A percentile compares a stretch with the other conserved stretches of the same genome.
Evolutionary conservation across 2,113 vertebrate genomes (phyloP).

Genomic region (Donacobius atricapilla): DNA sequence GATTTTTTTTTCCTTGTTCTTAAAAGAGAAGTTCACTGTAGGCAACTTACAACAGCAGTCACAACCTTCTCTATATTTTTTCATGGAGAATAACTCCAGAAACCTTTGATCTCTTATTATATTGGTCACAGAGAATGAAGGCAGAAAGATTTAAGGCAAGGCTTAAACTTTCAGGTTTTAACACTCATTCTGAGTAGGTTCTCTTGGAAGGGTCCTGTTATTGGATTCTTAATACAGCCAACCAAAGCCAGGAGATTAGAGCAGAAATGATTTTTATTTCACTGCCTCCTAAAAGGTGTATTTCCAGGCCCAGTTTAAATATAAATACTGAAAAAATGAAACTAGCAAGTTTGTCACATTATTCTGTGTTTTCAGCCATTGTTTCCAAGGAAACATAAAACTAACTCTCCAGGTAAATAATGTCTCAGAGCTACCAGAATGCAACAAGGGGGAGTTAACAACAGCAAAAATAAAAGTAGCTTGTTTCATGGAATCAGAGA

Average conservation of each 20-base stretch:
- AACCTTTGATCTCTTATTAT: not conserved
- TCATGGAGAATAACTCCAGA: not conserved
- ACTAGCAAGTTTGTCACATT: not conserved
- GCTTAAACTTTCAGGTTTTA: not conserved
- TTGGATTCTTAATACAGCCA: not conserved
- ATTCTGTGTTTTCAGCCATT: not conserved
- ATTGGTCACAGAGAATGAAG: not conserved
- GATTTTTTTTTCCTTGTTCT: not conserved
- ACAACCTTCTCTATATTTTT: not conserved
- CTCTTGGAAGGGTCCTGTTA: not conserved
- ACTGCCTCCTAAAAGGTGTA: not conserved
- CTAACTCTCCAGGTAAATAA: not conserved
- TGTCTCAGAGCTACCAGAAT: not conserved
- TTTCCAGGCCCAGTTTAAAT: not conserved
- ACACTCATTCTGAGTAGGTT: not conserved
- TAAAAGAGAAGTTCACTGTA: not conserved
- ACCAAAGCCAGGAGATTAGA: not conserved
- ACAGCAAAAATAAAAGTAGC: not conserved
- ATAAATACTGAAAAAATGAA: not conserved
- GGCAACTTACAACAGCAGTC: not conserved
- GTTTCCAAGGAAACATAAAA: not conserved
- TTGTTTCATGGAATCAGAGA: not conserved
- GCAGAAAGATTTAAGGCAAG: not conserved
- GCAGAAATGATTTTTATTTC: not conserved
- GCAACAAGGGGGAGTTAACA: not conserved